Conservation (phyloP, 2,113 vertebrate genomes). For the Peromyscus californicus region DNA sequence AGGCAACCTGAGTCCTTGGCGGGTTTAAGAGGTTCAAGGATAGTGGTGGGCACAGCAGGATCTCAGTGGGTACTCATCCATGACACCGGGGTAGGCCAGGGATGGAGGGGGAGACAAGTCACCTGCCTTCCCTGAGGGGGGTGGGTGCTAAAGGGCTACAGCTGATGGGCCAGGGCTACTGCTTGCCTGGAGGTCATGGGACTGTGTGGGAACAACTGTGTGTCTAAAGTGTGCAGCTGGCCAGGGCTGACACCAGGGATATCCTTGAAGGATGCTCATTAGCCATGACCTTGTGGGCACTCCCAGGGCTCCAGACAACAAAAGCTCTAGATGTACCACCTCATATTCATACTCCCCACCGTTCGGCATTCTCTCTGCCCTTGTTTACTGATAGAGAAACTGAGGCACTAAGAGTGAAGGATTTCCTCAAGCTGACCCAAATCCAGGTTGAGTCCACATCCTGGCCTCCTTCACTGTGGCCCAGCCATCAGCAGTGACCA, state of each 20-base stretch:
- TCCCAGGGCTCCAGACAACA: accelerated
- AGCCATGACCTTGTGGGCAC: background rate
- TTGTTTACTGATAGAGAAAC: background rate
- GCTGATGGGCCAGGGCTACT: too few species aligned
- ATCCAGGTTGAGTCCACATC: background rate
- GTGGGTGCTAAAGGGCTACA: accelerated
- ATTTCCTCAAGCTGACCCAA: background rate
- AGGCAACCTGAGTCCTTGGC: background rate
- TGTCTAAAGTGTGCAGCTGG: too few species aligned
- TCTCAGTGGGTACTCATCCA: background rate
- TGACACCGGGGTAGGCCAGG: background rate
- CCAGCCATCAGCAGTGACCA: background rate
- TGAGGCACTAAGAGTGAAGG: background rate
- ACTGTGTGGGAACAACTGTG: background rate
- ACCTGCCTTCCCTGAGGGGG: background rate
- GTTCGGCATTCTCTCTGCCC: accelerated
- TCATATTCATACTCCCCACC: accelerated
- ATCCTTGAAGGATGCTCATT: too few species aligned
- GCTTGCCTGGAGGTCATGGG: too few species aligned
- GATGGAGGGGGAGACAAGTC: accelerated
- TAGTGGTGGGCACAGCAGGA: accelerated
- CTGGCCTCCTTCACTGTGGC: accelerated
- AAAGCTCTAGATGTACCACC: accelerated
- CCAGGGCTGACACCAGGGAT: background rate
- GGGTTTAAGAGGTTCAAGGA: too few species aligned